These are phyloP conservation scores for Tachystola acroxantha DNA, from an alignment of 2,888 invertebrate genomes.

Conservation along the genomic window DNA sequence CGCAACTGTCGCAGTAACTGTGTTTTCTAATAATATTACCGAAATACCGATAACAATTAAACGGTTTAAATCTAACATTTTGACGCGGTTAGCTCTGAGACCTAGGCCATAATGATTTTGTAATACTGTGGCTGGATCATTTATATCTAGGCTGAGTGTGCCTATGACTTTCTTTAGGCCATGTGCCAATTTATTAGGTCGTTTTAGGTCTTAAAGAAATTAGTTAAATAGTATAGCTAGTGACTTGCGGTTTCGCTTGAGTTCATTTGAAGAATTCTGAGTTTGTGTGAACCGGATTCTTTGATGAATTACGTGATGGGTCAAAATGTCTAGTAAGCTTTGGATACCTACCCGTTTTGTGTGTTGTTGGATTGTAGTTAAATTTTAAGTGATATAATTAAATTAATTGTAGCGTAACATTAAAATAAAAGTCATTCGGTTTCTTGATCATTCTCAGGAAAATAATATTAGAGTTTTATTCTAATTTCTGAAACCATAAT, in stretches of 20 bases:
- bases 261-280: neutral
- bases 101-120: neutral
- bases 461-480: too few species aligned
- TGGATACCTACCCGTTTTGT: too few species aligned
- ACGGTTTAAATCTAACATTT: neutral
- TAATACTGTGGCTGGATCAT: neutral
- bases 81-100: neutral
- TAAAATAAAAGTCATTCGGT: too few species aligned
- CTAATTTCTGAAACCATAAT: too few species aligned
- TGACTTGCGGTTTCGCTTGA: neutral
- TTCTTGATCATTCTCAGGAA: too few species aligned
- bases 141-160: slow-evolving; percentile 1
- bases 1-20: neutral
- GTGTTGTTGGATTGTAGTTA: too few species aligned
- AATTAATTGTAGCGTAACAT: too few species aligned
- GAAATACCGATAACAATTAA: neutral
- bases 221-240: neutral
- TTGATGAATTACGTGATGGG: neutral
- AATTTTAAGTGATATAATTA: too few species aligned
- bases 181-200: neutral
- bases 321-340: too few species aligned
- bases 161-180: neutral
- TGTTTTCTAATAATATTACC: neutral
- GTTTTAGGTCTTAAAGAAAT: neutral
- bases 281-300: neutral